Percentiles rank a stretch among this genome's conserved stretches.
phyloP scores from a whole-genome alignment of 2,797 vertebrate genomes.

The Microctenopoma stevenorrisi region DNA sequence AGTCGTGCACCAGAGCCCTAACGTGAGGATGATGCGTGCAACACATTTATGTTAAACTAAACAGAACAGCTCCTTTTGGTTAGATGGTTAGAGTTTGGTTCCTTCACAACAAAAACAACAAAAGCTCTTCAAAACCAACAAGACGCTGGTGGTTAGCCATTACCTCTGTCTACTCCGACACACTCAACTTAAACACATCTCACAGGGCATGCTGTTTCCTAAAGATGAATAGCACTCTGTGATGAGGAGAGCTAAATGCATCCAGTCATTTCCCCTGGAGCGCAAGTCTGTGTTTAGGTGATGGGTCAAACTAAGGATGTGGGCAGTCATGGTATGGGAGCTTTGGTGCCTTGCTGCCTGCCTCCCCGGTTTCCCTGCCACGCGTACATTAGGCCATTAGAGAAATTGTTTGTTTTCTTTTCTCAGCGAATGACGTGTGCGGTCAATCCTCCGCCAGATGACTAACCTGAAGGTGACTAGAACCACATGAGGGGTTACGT shows the following conservation, averaged over 20 bases:
- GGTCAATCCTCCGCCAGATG: slow-evolving; percentile 35
- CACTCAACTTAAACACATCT: slow-evolving; percentile 69
- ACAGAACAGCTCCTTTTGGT: neutral
- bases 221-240: slow-evolving; percentile 71
- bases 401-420: slow-evolving; percentile 49
- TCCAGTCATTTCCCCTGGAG: slow-evolving; percentile 73
- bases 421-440: slow-evolving; percentile 34
- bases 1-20: slow-evolving; percentile 9
- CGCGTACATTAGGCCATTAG: slow-evolving; percentile 54
- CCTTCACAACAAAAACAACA: slow-evolving; percentile 18
- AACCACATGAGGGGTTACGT: slow-evolving; percentile 21
- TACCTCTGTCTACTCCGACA: slow-evolving; percentile 43
- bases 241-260: slow-evolving; percentile 75
- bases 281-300: slow-evolving; percentile 72
- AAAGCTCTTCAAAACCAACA: slow-evolving; percentile 41
- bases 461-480: slow-evolving; percentile 35
- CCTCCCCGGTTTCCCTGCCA: slow-evolving; percentile 48
- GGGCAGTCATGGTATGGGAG: slow-evolving; percentile 54
- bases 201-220: slow-evolving; percentile 66
- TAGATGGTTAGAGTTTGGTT: neutral
- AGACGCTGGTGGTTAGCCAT: slow-evolving; percentile 52
- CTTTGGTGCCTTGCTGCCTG: slow-evolving; percentile 53
- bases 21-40: neutral
- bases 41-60: slow-evolving; percentile 2
- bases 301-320: slow-evolving; percentile 67